A percentile compares a stretch with the other conserved stretches of the same genome.
Evolutionary conservation across 2,113 vertebrate genomes (phyloP).

Genomic region (Megaptera novaeangliae): DNA sequence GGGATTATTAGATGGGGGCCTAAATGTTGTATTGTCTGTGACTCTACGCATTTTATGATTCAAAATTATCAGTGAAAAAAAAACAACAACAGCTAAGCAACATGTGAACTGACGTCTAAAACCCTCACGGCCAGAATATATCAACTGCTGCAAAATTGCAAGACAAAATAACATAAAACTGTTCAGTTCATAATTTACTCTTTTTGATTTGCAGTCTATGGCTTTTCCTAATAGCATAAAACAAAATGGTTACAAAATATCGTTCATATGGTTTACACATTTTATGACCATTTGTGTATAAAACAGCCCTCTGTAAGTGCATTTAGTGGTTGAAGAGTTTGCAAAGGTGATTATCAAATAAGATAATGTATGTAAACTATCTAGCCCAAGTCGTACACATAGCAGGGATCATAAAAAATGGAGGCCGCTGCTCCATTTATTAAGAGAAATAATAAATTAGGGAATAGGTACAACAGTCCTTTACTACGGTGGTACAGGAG

Average conservation of each 20-base stretch:
- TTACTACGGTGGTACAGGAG: fast-evolving
- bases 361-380: too few relatives aligned
- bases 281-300: neutral
- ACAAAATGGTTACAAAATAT: neutral
- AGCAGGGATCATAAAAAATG: neutral
- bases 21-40: neutral
- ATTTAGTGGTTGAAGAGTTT: neutral
- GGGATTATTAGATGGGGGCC: neutral
- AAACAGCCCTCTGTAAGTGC: neutral
- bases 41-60: neutral
- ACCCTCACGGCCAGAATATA: neutral
- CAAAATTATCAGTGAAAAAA: neutral
- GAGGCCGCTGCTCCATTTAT: neutral
- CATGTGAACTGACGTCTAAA: neutral
- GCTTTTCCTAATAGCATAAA: neutral
- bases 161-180: neutral
- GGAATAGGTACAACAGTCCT: too few relatives aligned
- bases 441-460: neutral
- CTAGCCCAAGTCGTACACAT: fast-evolving
- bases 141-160: neutral
- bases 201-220: neutral
- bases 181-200: neutral
- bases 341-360: neutral
- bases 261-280: neutral
- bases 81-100: neutral